Base-by-base conservation (phyloP, 1,140 invertebrate genomes). In the Physella acuta region DNA sequence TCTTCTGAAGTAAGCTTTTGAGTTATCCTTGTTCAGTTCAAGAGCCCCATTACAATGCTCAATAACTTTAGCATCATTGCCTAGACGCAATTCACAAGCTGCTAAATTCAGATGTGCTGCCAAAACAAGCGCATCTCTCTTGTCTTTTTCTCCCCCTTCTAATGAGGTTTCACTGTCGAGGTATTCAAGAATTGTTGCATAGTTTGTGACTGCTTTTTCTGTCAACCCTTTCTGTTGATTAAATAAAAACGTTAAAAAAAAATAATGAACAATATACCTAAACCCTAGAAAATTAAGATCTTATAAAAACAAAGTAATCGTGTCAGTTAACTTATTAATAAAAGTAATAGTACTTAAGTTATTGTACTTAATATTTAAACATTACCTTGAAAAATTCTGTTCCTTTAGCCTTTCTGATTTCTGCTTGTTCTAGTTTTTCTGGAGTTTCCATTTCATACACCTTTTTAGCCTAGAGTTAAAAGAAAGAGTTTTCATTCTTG, bases 1-100 rank as follows among this genome's bases (percentile, higher is more conserved):
- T 73, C 93, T 87, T 77, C 97, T 89, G 79, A 95, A 99, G 0
- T 94, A 84, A 0, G 91, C 96, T 84, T 99, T 99, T 3, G 93
- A 91, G 86, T 93, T 97, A 11, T 89, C 88, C 0, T 88, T 81
- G 79, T 95, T 91, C 5, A 94, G 74, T 58, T 90, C 88, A 1
- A 98, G 81, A 4, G 90, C 94, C 75, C 90, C 89, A 24, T 89
- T 88, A 69, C 90, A 89, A 14, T 74, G 63, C 3, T 76, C 67
- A 71, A 90, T 90, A 0, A 92, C 93, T 71, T 92, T 89, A 33
- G 89, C 83, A 70, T 89, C 84, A 65, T 95, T 88, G n/a, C 91
- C 88, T 17, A 89, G 84, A 85, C 98, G 98, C 28, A 97, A 84
- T 79, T 92, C 89, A 78, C 93, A 94, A 59, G 98, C 85, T 0